Conservation (phyloP, 2,888 invertebrate species). For the Acrocyrtus sp. region DNA sequence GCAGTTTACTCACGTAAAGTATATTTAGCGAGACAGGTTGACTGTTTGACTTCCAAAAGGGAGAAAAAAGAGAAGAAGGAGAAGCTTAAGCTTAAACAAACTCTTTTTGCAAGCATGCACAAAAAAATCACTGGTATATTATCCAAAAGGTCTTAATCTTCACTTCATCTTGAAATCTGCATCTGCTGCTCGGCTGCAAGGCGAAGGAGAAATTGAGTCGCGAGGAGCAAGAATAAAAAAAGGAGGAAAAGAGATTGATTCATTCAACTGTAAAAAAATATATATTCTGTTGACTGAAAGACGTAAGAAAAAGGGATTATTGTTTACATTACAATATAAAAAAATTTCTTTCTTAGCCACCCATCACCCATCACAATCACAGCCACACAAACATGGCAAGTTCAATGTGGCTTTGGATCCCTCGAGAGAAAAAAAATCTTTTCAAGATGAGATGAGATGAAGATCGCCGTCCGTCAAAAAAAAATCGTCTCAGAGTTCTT, state of each 20-base stretch:
- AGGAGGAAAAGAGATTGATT: constrained; percentile 45
- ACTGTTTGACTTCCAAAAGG: not conserved
- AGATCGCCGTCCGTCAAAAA: constrained; percentile 34
- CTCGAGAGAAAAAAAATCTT: constrained; percentile 31
- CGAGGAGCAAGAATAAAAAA: not conserved
- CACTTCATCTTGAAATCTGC: not conserved
- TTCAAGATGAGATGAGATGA: too few relatives aligned
- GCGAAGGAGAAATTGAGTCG: not conserved
- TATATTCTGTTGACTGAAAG: constrained; percentile 32
- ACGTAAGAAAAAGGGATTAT: constrained; percentile 35
- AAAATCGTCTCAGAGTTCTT: too few relatives aligned
- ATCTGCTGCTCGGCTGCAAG: not conserved
- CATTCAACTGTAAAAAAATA: constrained; percentile 46
- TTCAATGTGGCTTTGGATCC: constrained; percentile 35
- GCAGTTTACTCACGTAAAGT: too few relatives aligned
- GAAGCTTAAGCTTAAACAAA: not conserved
- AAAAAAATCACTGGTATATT: constrained; percentile 15
- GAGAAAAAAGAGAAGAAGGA: not conserved
- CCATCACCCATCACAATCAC: too few relatives aligned
- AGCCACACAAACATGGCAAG: constrained; percentile 19
- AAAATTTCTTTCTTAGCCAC: too few relatives aligned
- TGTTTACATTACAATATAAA: constrained; percentile 42
- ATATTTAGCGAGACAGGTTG: too few relatives aligned
- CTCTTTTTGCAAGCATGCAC: not conserved
- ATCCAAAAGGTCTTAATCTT: constrained; percentile 12